phyloP scores from a whole-genome alignment of 2,113 vertebrate genomes.

The Crotalus helleri region DNA sequence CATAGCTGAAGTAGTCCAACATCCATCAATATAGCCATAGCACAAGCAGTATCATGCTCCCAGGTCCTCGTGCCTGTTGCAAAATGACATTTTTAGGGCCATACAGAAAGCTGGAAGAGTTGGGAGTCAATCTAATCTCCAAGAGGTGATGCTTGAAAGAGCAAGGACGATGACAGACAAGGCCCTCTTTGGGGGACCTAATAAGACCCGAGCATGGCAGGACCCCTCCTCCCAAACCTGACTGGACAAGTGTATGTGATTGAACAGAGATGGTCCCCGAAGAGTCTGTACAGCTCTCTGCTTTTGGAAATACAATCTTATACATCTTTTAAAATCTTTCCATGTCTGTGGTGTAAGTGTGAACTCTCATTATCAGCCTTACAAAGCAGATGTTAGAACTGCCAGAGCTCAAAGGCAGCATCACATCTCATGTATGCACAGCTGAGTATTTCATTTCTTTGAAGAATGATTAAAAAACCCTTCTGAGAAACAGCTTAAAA shows the following conservation, averaged over 20 bases:
- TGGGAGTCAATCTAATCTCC: not conserved
- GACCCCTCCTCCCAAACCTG: not conserved
- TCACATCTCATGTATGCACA: not conserved
- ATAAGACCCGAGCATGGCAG: not conserved
- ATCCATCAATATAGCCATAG: not conserved
- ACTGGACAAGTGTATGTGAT: not conserved
- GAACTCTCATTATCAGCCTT: conserved; percentile 50
- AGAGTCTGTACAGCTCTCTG: not conserved
- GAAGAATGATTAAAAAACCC: not conserved
- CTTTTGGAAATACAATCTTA: not conserved
- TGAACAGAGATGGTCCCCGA: not conserved
- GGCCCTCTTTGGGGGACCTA: not conserved
- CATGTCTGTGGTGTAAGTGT: conserved; percentile 40
- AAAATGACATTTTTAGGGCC: not conserved
- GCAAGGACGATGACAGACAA: not conserved
- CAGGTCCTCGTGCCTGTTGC: not conserved
- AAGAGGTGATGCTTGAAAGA: not conserved
- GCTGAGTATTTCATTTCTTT: not conserved
- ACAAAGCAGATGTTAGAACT: conserved; percentile 48
- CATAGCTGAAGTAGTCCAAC: not conserved
- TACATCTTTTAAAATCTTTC: conserved; percentile 57
- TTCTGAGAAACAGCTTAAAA: not conserved
- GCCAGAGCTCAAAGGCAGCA: conserved; percentile 24
- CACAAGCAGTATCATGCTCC: not conserved
- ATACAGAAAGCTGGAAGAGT: not conserved